Evolutionary conservation across 2,113 vertebrate genomes (phyloP), one percentile per base, ranked within the genome.

Genomic region (Tupaia chinensis): DNA sequence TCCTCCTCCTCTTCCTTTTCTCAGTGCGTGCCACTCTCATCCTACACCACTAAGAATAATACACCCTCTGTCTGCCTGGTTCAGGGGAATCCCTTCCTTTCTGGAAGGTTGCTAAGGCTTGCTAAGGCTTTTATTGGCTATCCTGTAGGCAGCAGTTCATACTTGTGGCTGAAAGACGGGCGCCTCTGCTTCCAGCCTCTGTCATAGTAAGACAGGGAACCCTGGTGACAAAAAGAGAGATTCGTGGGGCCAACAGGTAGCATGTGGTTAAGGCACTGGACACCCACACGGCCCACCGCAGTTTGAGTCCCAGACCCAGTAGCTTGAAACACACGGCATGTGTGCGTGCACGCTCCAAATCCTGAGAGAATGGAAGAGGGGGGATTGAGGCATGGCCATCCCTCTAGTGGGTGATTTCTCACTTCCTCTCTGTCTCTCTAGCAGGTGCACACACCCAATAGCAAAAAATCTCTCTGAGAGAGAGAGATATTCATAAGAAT

Each of bases 11-110:
- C 70, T 61, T 60, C 77, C 72, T 76, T 60, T 60, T 66, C 19
- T 56, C 74, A 93, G 14, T 19, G 16, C 81, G 60, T 60, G 14
- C 58, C 81, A 29, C 29, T 73, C 70, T 72, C 83, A 93, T 82
- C 44, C 27, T 66, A 80, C 29, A n/a, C 77, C 87, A 77, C 77
- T 84, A 70, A 73, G 86, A 94, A 76, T 72, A 94, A 87, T 56
- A 63, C 91, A 81, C 34, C 81, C 61, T 68, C 86, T 88, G 72
- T 61, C 29, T 82, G 32, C 95, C 23, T 63, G 53, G 61, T 72
- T 61, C 82, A 94, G 63, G 53, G 61, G 58, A 88, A 23, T 66
- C 56, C 5, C 32, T 76, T 61, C 61, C 61, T 66, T n/a, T 83
- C 68, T 56, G 20, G 90, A 73, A 58, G 65, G 69, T 76, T 69